Conservation (phyloP, 2,888 invertebrate species). For the Aporophyla lueneburgensis region DNA sequence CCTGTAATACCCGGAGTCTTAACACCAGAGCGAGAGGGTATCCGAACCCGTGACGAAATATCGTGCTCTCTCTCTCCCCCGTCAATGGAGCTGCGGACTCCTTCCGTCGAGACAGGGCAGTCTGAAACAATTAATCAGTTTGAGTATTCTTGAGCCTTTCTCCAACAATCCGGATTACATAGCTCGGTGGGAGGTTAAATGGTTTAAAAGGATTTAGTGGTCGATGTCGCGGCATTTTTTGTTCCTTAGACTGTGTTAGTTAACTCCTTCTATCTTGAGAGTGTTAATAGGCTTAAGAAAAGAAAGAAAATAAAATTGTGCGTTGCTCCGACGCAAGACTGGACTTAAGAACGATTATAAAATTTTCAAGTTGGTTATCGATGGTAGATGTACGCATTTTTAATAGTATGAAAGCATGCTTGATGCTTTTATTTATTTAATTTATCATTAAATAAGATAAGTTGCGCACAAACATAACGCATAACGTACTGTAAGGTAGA, state of each 20-base stretch:
- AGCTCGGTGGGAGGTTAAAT: neutral
- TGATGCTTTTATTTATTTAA: no score
- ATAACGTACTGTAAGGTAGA: no score
- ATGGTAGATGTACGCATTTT: no score
- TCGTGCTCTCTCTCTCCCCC: slow-evolving; percentile 82
- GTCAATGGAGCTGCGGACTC: slow-evolving; percentile 90
- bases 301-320: neutral
- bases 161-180: slow-evolving; percentile 28
- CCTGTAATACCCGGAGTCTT: slow-evolving; percentile 91
- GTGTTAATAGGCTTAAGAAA: neutral
- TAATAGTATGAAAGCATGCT: no score
- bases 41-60: slow-evolving; percentile 85
- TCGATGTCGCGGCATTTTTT: neutral
- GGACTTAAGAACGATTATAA: no score
- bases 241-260: neutral
- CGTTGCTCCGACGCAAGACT: no score
- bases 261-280: neutral
- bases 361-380: no score
- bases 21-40: slow-evolving; percentile 91
- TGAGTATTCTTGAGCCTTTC: slow-evolving; percentile 33
- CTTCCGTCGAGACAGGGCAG: slow-evolving; percentile 88
- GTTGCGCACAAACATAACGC: no score
- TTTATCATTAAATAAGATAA: no score
- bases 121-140: slow-evolving; percentile 81
- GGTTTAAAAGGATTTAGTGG: neutral